These are phyloP conservation scores for Cariama cristata DNA, from an alignment of 2,113 vertebrate species.

Conservation along the genomic window DNA sequence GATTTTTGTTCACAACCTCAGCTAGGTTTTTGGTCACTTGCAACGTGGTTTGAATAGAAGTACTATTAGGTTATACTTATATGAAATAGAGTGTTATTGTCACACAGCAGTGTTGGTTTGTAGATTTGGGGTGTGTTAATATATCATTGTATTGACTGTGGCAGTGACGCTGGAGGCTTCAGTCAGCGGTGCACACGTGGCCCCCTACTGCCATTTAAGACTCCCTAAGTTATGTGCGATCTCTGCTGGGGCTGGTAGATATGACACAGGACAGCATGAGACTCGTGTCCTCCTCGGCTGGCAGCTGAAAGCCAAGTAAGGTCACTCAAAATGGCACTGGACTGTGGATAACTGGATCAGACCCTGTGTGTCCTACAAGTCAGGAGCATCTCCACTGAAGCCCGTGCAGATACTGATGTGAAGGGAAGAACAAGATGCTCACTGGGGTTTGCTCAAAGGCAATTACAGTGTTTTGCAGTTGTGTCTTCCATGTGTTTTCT, in stretches of 20 bases:
- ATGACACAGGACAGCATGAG: not conserved
- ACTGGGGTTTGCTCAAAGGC: not conserved
- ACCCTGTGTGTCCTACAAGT: not conserved
- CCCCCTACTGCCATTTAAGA: not conserved
- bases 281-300: not conserved
- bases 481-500: not conserved
- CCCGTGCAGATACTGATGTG: not conserved
- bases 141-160: not conserved
- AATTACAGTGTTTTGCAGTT: not conserved
- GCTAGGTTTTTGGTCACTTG: not conserved
- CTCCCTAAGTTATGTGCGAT: not conserved
- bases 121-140: not conserved
- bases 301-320: not conserved
- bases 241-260: not conserved
- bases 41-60: not conserved
- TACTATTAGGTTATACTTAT: not conserved
- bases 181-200: accelerated
- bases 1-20: not conserved
- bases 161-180: not conserved
- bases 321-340: not conserved
- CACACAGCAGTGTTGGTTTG: not conserved
- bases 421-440: not conserved
- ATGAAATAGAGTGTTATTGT: not conserved
- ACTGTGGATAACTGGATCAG: not conserved
- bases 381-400: not conserved